Conservation (phyloP, 2,797 vertebrate species). For the Sebastes melanostomus region DNA sequence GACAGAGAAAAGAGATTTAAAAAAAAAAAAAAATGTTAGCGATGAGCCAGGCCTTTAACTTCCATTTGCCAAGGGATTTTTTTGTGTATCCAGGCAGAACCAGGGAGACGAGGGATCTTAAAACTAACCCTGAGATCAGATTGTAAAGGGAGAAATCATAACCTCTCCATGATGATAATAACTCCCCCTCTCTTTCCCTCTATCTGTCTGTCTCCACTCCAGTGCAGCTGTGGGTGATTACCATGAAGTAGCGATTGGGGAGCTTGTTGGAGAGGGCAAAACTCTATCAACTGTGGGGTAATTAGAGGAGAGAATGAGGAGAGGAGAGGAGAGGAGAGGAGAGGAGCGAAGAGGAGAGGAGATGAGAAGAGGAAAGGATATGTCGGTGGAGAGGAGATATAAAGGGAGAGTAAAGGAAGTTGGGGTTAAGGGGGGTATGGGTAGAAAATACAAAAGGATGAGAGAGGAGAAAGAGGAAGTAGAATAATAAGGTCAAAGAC, state of each 20-base stretch:
- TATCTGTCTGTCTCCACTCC: conserved; percentile 57
- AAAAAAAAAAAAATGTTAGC: neutral
- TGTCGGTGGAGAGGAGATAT: neutral
- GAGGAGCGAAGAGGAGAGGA: neutral
- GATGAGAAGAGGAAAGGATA: conserved; percentile 15
- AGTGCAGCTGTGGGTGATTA: conserved; percentile 76
- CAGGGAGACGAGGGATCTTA: conserved; percentile 20
- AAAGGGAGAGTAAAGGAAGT: neutral
- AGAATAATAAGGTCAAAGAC: neutral
- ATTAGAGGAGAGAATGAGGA: conserved; percentile 52
- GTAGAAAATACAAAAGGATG: conserved; percentile 17
- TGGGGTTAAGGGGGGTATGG: neutral
- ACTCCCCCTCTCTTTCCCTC: neutral
- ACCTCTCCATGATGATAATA: conserved; percentile 44
- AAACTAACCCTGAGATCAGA: conserved; percentile 44
- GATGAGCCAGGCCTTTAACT: conserved; percentile 16
- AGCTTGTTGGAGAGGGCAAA: conserved; percentile 61
- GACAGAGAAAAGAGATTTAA: conserved; percentile 2
- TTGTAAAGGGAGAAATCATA: conserved; percentile 49
- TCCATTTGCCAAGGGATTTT: conserved; percentile 11
- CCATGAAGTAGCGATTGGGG: conserved; percentile 63
- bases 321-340: conserved; percentile 39
- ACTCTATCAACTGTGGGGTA: conserved; percentile 51
- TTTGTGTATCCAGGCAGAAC: conserved; percentile 44
- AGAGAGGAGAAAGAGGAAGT: conserved; percentile 4